Conservation (phyloP, 2,888 invertebrate genomes). For the Tanypteryx hageni region DNA sequence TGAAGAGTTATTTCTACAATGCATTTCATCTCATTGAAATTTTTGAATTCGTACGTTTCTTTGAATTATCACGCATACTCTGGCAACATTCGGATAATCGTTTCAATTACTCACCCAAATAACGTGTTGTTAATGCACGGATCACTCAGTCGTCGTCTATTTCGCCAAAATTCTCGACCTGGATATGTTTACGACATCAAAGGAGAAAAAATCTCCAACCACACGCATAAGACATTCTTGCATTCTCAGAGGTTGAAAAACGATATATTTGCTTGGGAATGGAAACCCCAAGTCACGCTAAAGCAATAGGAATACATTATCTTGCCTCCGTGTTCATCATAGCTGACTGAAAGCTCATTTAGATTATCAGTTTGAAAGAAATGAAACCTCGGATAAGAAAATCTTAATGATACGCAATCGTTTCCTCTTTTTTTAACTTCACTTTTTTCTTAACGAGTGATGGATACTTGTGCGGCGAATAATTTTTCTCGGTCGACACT, state of each 20-base stretch:
- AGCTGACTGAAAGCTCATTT: slow-evolving; percentile 16
- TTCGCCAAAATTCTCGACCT: background rate
- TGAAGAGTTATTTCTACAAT: too few species aligned
- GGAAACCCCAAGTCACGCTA: slow-evolving; percentile 51
- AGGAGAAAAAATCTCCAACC: background rate
- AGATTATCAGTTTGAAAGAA: slow-evolving; percentile 34
- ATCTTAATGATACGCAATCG: background rate
- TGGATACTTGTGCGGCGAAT: slow-evolving; percentile 12
- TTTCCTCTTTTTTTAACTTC: background rate
- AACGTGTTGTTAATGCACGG: background rate
- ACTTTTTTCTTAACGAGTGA: background rate
- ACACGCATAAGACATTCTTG: slow-evolving; percentile 27
- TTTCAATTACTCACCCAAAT: too few species aligned
- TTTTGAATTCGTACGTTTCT: too few species aligned
- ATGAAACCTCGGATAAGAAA: slow-evolving; percentile 14
- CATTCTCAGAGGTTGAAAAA: slow-evolving; percentile 2
- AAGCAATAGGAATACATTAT: background rate
- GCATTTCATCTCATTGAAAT: too few species aligned
- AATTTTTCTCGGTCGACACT: background rate
- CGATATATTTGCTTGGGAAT: slow-evolving; percentile 18
- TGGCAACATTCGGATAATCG: too few species aligned
- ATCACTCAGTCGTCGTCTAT: background rate
- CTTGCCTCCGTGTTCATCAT: slow-evolving; percentile 4
- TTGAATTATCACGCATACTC: too few species aligned
- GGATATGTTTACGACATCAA: slow-evolving; percentile 2